These are phyloP conservation scores for Ursus arctos DNA, from an alignment of 2,113 vertebrate species.

Conservation along the genomic window DNA sequence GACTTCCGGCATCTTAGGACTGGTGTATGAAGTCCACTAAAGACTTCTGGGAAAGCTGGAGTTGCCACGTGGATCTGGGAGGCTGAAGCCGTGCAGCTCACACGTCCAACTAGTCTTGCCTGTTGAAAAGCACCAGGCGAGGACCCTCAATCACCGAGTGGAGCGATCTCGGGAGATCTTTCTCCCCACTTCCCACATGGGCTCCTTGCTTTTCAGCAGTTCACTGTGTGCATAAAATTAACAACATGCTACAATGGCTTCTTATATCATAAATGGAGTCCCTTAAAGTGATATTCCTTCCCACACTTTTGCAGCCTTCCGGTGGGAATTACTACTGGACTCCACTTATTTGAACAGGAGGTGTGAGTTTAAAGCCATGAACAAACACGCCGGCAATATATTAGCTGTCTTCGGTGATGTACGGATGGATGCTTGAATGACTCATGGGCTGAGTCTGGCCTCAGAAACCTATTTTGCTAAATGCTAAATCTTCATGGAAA, in stretches of 20 bases:
- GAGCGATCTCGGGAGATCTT: constrained; percentile 7
- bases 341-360: constrained; percentile 47
- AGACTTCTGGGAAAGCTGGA: not conserved
- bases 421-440: not conserved
- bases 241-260: constrained; percentile 48
- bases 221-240: constrained; percentile 53
- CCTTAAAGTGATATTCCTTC: constrained; percentile 49
- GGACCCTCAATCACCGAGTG: not conserved
- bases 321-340: constrained; percentile 50
- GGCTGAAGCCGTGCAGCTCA: not conserved
- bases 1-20: not conserved
- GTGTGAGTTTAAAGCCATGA: constrained; percentile 60
- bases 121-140: constrained; percentile 55
- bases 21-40: not conserved
- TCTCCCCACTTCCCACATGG: constrained; percentile 1
- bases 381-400: not conserved
- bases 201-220: constrained; percentile 72
- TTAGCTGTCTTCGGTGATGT: not conserved
- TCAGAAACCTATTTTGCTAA: not conserved
- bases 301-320: constrained; percentile 19
- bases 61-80: not conserved
- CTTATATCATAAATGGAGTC: not conserved
- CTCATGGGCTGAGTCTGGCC: not conserved
- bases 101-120: not conserved
- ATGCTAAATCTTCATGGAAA: constrained; percentile 50